These are phyloP conservation scores for Semicossyphus pulcher DNA, from an alignment of 2,113 vertebrate species.

Conservation along the genomic window DNA sequence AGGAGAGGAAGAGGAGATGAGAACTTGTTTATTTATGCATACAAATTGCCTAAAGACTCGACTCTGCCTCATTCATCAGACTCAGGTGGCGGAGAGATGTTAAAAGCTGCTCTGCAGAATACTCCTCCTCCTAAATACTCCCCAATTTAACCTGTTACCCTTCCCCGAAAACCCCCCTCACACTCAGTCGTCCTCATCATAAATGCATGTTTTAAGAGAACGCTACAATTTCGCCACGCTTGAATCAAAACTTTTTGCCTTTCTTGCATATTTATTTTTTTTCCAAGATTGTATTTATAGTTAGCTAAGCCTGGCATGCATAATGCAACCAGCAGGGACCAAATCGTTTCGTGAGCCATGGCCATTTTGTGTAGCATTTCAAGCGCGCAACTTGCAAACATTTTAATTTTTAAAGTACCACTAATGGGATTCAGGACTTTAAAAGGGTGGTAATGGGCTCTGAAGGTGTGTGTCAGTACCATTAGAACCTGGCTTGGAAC, in stretches of 20 bases:
- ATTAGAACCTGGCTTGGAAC: conserved; percentile 48
- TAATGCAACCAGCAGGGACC: conserved; percentile 50
- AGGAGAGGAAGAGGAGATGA: conserved; percentile 65
- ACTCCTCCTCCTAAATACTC: neutral
- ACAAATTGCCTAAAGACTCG: conserved; percentile 73
- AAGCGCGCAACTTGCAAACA: conserved; percentile 43
- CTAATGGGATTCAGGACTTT: conserved; percentile 60
- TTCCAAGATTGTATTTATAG: conserved; percentile 31
- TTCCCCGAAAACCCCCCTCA: neutral
- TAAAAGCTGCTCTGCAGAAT: conserved; percentile 48
- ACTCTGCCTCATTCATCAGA: conserved; percentile 70
- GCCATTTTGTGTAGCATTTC: conserved; percentile 45
- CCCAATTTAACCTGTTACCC: conserved; percentile 25
- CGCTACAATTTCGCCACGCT: neutral
- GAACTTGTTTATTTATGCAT: conserved; percentile 76
- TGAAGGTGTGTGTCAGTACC: conserved; percentile 41
- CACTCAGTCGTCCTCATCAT: conserved; percentile 24
- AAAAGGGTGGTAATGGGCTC: conserved; percentile 40
- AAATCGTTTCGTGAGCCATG: conserved; percentile 22
- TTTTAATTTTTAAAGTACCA: conserved; percentile 69
- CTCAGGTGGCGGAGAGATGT: conserved; percentile 58
- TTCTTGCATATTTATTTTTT: conserved; percentile 46
- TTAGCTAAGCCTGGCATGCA: conserved; percentile 39
- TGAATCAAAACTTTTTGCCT: conserved; percentile 33
- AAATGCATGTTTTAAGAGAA: no score